Evolutionary conservation across 2,888 invertebrate species (phyloP).

Genomic region (Rhaphigaster nebulosa): DNA sequence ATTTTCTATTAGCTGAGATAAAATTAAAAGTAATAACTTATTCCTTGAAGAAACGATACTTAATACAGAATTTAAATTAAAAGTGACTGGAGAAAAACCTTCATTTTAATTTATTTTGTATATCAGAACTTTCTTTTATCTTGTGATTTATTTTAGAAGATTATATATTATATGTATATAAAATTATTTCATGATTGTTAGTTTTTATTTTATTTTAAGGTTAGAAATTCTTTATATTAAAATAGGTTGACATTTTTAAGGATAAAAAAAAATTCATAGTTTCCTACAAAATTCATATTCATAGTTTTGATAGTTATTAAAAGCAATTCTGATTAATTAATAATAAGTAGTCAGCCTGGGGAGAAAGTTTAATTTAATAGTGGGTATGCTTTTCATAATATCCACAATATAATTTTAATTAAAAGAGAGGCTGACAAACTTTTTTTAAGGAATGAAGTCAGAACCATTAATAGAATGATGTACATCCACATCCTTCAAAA

Average conservation of each 20-base stretch:
- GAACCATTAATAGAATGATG: not conserved
- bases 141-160: not conserved
- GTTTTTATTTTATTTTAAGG: no score
- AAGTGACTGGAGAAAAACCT: not conserved
- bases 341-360: not conserved
- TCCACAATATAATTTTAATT: not conserved
- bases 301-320: not conserved
- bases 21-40: not conserved
- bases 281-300: not conserved
- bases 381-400: not conserved
- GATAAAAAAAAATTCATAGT: no score
- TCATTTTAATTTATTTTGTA: not conserved
- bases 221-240: no score
- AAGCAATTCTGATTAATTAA: not conserved
- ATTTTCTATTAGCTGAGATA: not conserved
- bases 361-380: not conserved
- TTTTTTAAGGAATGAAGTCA: not conserved
- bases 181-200: no score
- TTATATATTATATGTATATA: no score
- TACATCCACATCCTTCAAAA: not conserved
- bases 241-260: no score
- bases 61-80: no score
- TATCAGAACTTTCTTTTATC: not conserved
- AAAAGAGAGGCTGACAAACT: not conserved
- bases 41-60: not conserved